A percentile compares a stretch with the other conserved stretches of the same genome.
These are phyloP conservation scores for Poecilus cupreus DNA, from an alignment of 2,888 invertebrate genomes.

Conservation along the genomic window DNA sequence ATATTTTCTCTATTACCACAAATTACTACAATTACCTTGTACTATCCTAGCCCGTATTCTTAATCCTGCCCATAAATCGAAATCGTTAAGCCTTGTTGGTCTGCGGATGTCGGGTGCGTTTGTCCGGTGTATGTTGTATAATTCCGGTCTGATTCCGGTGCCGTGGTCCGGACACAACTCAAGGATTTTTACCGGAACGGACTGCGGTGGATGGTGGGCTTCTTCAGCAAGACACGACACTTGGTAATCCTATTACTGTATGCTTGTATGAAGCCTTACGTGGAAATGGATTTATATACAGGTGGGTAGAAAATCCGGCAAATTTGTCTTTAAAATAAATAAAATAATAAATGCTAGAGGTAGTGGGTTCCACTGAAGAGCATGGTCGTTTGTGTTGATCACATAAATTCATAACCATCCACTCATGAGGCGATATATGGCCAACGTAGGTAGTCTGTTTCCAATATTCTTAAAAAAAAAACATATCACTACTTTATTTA, in stretches of 20 bases:
- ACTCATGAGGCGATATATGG: too few relatives aligned
- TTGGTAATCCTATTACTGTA: neutral
- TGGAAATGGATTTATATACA: neutral
- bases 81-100: neutral
- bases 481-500: too few relatives aligned
- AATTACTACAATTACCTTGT: neutral
- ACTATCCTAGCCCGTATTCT: neutral
- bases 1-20: neutral
- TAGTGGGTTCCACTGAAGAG: too few relatives aligned
- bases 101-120: neutral
- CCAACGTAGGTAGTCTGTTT: too few relatives aligned
- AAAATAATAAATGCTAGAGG: too few relatives aligned
- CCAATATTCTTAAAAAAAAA: too few relatives aligned
- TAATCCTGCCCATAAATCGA: neutral
- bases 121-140: neutral
- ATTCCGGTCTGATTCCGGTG: neutral
- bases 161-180: neutral
- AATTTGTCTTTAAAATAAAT: too few relatives aligned
- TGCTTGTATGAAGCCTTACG: neutral
- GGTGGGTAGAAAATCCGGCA: too few relatives aligned
- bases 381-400: too few relatives aligned
- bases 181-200: neutral
- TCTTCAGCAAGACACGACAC: too few relatives aligned
- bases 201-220: neutral
- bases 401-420: too few relatives aligned